phyloP scores from a whole-genome alignment of 1,140 invertebrate species.

The Mylabris phalerata region DNA sequence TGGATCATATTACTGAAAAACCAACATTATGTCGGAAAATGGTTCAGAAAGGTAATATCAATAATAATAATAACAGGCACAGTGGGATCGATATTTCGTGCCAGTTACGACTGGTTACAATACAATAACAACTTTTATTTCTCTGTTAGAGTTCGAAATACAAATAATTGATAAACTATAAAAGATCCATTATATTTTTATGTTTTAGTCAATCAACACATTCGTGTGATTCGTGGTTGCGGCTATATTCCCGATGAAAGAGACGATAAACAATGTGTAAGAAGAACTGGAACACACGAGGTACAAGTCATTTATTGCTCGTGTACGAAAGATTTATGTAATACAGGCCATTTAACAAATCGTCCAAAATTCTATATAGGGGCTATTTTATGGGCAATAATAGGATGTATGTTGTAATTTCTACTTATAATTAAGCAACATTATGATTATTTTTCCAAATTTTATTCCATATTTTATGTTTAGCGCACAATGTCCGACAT shows the following conservation, averaged over 20 bases:
- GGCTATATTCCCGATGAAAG: conserved; percentile 61
- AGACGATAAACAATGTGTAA: conserved; percentile 54
- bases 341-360: conserved; percentile 35
- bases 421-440: no score
- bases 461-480: no score
- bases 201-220: conserved; percentile 64
- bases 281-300: conserved; percentile 65
- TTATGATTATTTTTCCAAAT: no score
- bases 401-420: no score
- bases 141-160: no score
- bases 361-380: conserved; percentile 5
- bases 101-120: background rate
- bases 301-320: conserved; percentile 66
- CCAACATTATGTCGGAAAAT: conserved; percentile 73
- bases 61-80: no score
- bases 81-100: no score
- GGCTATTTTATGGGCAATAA: background rate
- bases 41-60: conserved; percentile 57
- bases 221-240: conserved; percentile 64
- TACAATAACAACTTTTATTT: background rate
- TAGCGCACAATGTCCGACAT: no score
- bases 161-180: no score
- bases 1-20: conserved; percentile 47
- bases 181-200: background rate
- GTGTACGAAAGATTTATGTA: conserved; percentile 68